These are phyloP conservation scores for Therioaphis trifolii DNA, from an alignment of 2,888 invertebrate genomes.

Conservation along the genomic window DNA sequence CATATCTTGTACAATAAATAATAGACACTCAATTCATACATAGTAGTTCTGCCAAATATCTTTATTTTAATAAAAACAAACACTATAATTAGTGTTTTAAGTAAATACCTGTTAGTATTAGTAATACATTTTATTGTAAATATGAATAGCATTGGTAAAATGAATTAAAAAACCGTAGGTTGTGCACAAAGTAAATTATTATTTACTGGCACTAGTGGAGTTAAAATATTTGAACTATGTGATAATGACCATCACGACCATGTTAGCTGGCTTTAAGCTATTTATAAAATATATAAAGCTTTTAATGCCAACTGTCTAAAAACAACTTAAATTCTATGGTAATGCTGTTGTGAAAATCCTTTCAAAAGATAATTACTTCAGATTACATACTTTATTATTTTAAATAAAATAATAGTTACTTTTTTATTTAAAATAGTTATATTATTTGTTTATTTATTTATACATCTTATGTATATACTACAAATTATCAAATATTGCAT, in stretches of 20 bases:
- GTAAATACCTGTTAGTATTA: conserved; percentile 30
- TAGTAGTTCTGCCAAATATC: conserved; percentile 5
- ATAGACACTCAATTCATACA: neutral
- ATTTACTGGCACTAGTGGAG: conserved; percentile 57
- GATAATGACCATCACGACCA: conserved; percentile 59
- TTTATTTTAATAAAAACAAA: neutral
- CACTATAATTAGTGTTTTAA: conserved; percentile 13
- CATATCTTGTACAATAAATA: neutral
- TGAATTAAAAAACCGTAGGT: conserved; percentile 35
- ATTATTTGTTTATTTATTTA: too few species aligned
- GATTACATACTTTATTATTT: conserved; percentile 27
- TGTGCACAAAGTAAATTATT: conserved; percentile 57
- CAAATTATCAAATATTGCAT: too few species aligned
- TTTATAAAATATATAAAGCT: conserved; percentile 59
- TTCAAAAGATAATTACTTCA: conserved; percentile 46
- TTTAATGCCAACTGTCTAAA: conserved; percentile 62
- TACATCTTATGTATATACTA: too few species aligned
- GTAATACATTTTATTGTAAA: neutral
- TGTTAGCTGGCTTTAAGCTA: conserved; percentile 59
- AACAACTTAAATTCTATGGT: conserved; percentile 49
- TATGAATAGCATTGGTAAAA: conserved; percentile 10
- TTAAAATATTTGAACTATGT: conserved; percentile 51
- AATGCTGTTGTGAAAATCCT: conserved; percentile 38
- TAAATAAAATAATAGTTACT: neutral
- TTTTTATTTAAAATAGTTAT: neutral